Percentiles rank a stretch among this genome's conserved stretches.
Evolutionary conservation across 2,888 invertebrate species (phyloP).

Genomic region (Glomeris marginata): DNA sequence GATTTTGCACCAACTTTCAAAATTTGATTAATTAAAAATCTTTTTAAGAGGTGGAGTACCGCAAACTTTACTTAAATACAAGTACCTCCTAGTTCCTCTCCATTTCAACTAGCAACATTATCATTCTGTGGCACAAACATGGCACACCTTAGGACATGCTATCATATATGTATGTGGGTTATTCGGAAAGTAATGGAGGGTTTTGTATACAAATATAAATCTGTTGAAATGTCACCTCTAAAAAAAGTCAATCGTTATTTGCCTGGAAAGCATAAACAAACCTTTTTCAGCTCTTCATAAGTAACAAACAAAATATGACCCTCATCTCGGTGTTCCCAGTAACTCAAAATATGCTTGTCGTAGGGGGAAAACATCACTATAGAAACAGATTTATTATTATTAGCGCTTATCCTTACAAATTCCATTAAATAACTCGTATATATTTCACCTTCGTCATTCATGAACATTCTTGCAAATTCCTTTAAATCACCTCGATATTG

Average conservation of each 20-base stretch:
- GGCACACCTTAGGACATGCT: too few relatives aligned
- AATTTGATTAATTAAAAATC: too few relatives aligned
- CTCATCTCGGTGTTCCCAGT: conserved; percentile 53
- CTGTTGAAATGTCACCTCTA: background rate
- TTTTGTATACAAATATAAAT: background rate
- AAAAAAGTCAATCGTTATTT: background rate
- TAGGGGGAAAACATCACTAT: conserved; percentile 58
- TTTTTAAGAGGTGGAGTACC: too few relatives aligned
- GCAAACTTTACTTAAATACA: too few relatives aligned
- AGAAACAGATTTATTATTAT: background rate
- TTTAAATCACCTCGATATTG: conserved; percentile 3
- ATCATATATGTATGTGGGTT: too few relatives aligned
- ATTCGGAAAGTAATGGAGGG: too few relatives aligned
- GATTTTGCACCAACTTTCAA: too few relatives aligned
- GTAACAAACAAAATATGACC: conserved; percentile 59
- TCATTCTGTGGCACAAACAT: too few relatives aligned
- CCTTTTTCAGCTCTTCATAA: conserved; percentile 64
- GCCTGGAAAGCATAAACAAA: conserved; percentile 15
- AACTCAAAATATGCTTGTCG: conserved; percentile 63
- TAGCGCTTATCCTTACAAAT: too few relatives aligned
- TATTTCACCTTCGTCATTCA: conserved; percentile 7
- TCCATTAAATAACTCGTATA: too few relatives aligned
- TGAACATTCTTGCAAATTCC: conserved; percentile 6
- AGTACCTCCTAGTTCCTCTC: too few relatives aligned
- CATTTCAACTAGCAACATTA: too few relatives aligned